Evolutionary conservation across 2,113 vertebrate species (phyloP).

Genomic region (Aviceda subcristata): DNA sequence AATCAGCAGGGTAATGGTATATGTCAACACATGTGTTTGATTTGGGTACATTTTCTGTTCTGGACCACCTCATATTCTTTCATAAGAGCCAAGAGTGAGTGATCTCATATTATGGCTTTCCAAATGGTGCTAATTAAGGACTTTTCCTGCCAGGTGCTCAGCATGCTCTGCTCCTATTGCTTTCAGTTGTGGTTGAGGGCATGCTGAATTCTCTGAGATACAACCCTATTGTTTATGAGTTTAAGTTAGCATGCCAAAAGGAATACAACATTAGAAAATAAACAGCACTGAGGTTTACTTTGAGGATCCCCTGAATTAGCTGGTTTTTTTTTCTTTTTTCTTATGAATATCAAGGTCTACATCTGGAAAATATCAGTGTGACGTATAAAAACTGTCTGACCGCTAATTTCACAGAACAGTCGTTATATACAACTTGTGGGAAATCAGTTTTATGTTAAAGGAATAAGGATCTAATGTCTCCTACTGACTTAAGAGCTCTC

Average conservation of each 20-base stretch:
- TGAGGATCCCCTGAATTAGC: not conserved
- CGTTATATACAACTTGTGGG: not conserved
- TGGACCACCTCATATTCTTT: conserved; percentile 49
- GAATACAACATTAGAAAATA: not conserved
- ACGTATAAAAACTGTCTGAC: not conserved
- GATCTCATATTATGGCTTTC: conserved; percentile 52
- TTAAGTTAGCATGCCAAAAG: not conserved
- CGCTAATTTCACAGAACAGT: not conserved
- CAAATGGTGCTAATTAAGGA: conserved; percentile 35
- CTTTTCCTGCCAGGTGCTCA: conserved; percentile 44
- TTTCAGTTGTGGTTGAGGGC: not conserved
- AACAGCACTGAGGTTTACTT: not conserved
- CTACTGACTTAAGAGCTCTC: conserved; percentile 22
- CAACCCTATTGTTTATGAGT: not conserved
- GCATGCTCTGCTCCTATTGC: not conserved
- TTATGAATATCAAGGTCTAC: not conserved
- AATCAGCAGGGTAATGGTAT: not conserved
- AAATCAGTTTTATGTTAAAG: conserved; percentile 24
- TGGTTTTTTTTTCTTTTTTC: accelerated
- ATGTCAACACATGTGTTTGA: conserved; percentile 46
- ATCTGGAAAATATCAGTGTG: conserved; percentile 37
- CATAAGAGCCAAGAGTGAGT: conserved; percentile 43
- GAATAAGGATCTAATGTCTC: conserved; percentile 32
- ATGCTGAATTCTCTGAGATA: not conserved
- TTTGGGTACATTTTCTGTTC: conserved; percentile 44